phyloP scores from a whole-genome alignment of 2,888 invertebrate genomes.

The Oxyteleia sp. region DNA sequence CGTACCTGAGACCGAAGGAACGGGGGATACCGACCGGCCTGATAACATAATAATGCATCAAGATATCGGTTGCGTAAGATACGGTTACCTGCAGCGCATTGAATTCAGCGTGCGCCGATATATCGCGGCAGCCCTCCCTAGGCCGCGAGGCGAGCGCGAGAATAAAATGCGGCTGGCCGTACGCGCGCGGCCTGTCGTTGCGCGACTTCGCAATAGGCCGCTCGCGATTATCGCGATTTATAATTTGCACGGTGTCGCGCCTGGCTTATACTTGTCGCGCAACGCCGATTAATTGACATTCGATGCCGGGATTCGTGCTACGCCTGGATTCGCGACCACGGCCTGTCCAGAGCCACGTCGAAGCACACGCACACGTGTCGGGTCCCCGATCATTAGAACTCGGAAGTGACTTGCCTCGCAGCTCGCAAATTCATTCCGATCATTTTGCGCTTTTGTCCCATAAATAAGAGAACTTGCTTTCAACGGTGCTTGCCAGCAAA shows the following conservation, averaged over 20 bases:
- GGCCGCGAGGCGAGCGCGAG: slow-evolving; percentile 29
- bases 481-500: slow-evolving; percentile 5
- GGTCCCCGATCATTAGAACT: slow-evolving; percentile 24
- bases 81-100: slow-evolving; percentile 40
- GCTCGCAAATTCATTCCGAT: slow-evolving; percentile 14
- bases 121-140: slow-evolving; percentile 51
- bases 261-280: slow-evolving; percentile 55
- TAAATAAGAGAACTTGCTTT: slow-evolving; percentile 29
- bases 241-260: slow-evolving; percentile 63
- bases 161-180: slow-evolving; percentile 70
- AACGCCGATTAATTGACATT: slow-evolving; percentile 69
- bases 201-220: slow-evolving; percentile 74
- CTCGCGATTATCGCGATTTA: slow-evolving; percentile 76
- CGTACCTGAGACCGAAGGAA: no score
- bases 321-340: slow-evolving; percentile 37
- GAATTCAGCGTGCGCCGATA: slow-evolving; percentile 49
- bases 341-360: slow-evolving; percentile 12
- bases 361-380: not conserved
- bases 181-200: slow-evolving; percentile 73
- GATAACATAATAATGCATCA: slow-evolving; percentile 78
- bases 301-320: slow-evolving; percentile 39
- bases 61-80: slow-evolving; percentile 78
- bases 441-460: slow-evolving; percentile 28
- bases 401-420: slow-evolving; percentile 35
- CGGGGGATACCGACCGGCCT: slow-evolving; percentile 40